phyloP scores from a whole-genome alignment of 2,797 vertebrate species.

The Apogon talboti region DNA sequence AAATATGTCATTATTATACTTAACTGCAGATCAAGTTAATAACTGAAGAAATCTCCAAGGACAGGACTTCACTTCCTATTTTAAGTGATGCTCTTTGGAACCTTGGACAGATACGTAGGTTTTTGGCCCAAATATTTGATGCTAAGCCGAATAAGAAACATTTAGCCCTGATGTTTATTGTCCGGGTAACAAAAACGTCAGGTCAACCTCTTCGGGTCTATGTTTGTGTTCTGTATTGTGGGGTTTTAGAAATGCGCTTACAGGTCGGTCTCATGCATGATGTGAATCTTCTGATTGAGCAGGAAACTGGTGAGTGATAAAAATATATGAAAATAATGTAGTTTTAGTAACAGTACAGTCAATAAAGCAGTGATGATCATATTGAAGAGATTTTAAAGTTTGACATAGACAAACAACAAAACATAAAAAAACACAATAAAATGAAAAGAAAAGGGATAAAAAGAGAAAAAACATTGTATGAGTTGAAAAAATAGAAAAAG shows the following conservation, averaged over 20 bases:
- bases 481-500: no score
- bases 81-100: conserved; percentile 52
- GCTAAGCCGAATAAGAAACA: conserved; percentile 49
- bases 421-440: no score
- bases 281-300: conserved; percentile 47
- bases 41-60: conserved; percentile 25
- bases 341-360: no score
- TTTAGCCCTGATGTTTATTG: conserved; percentile 49
- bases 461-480: no score
- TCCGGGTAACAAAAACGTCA: conserved; percentile 51
- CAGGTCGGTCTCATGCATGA: conserved; percentile 29
- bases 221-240: conserved; percentile 30
- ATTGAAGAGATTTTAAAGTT: no score
- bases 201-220: conserved; percentile 5
- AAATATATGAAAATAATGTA: no score
- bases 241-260: conserved; percentile 35
- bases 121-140: conserved; percentile 51
- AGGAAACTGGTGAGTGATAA: conserved; percentile 36
- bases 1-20: conserved; percentile 8
- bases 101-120: conserved; percentile 41
- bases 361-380: no score
- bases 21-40: conserved; percentile 21
- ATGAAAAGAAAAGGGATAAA: no score
- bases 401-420: no score
- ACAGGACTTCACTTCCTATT: conserved; percentile 43